phyloP scores from a whole-genome alignment of 1,140 invertebrate genomes.

The Solen grandis region DNA sequence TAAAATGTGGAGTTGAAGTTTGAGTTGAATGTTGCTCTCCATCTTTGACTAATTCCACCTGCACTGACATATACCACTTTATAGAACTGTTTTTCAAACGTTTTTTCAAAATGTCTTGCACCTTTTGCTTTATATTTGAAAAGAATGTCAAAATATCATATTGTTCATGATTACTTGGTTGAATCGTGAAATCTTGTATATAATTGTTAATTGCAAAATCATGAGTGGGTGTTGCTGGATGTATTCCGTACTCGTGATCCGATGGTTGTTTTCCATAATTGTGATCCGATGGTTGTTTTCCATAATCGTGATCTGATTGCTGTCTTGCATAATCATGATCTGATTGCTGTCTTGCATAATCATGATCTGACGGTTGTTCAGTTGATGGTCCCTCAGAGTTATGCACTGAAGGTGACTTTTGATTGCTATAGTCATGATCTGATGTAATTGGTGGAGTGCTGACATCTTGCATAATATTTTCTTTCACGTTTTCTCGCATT shows the following conservation, averaged over 20 bases:
- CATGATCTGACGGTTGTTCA: not conserved
- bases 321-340: not conserved
- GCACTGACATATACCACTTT: conserved; percentile 33
- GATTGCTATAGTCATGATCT: conserved; percentile 6
- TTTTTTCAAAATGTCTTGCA: conserved; percentile 15
- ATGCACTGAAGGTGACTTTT: too few species aligned
- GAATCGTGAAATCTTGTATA: conserved; percentile 26
- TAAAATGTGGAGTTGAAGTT: conserved; percentile 30
- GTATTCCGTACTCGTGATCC: not conserved
- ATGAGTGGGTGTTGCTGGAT: too few species aligned
- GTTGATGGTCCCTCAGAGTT: not conserved
- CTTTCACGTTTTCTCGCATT: not conserved
- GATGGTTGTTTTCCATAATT: not conserved
- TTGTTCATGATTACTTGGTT: conserved; percentile 24
- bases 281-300: too few species aligned
- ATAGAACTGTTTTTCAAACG: conserved; percentile 11
- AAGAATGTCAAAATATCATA: conserved; percentile 30
- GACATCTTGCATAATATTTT: not conserved
- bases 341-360: too few species aligned
- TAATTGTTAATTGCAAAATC: conserved; percentile 14
- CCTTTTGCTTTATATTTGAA: conserved; percentile 32
- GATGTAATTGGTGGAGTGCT: not conserved
- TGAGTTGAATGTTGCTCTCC: conserved; percentile 1
- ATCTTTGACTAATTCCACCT: conserved; percentile 36
- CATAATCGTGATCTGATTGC: too few species aligned